These are phyloP conservation scores for Tamandua tetradactyla DNA, from an alignment of 2,797 vertebrate species.

Conservation along the genomic window DNA sequence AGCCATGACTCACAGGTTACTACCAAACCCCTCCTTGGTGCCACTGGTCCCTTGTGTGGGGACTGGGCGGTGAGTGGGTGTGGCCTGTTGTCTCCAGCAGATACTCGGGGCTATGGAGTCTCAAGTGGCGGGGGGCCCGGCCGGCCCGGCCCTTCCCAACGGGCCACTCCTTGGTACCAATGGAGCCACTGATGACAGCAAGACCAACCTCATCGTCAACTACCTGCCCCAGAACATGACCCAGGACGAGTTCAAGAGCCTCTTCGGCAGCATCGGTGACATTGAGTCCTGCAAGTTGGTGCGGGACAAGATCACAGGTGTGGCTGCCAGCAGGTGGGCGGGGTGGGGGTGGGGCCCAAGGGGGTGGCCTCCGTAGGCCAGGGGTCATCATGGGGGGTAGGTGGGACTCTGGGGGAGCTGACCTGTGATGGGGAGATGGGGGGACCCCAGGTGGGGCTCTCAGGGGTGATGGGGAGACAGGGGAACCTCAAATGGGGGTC, in stretches of 20 bases:
- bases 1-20: background rate
- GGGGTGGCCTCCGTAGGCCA: background rate
- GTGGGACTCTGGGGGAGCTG: background rate
- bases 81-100: constrained; percentile 91
- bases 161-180: constrained; percentile 94
- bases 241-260: constrained; percentile 97
- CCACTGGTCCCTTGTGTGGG: background rate
- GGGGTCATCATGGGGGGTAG: background rate
- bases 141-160: constrained; percentile 91
- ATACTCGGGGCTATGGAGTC: constrained; percentile 99
- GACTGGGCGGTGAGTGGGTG: constrained; percentile 61
- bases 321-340: background rate
- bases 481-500: background rate
- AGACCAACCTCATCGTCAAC: constrained; percentile 99
- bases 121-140: constrained; percentile 96
- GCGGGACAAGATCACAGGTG: constrained; percentile 98
- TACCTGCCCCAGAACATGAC: constrained; percentile 99
- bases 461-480: no score
- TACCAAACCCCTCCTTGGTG: background rate
- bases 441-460: background rate
- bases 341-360: background rate
- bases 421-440: background rate
- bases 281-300: constrained; percentile 98
- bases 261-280: constrained; percentile 97
- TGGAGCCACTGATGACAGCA: constrained; percentile 94